Evolutionary conservation across 64 coral and sea anemone species (phyloP).

Genomic region (Actinia equina): DNA sequence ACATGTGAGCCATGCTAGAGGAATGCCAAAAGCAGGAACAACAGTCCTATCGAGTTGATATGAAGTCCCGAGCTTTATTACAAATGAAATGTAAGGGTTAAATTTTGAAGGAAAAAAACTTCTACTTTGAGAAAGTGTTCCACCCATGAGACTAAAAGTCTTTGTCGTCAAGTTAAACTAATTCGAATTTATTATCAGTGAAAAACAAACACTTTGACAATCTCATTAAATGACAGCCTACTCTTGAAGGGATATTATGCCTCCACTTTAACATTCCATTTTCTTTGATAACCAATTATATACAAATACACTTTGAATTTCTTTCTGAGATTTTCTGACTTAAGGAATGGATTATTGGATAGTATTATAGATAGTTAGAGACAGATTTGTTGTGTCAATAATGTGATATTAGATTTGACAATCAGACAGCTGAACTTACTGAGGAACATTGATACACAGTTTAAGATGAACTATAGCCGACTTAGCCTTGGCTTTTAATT

Average conservation of each 20-base stretch:
- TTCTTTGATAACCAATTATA: background rate
- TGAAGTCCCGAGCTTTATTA: background rate
- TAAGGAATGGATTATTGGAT: background rate
- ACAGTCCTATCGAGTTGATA: too few relatives aligned
- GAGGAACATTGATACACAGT: background rate
- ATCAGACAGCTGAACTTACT: background rate
- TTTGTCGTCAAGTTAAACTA: background rate
- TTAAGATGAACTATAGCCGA: background rate
- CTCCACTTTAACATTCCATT: background rate
- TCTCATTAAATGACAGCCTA: background rate
- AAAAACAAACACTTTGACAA: slow-evolving; percentile 13
- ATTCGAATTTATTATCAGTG: background rate
- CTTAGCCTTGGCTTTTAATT: background rate
- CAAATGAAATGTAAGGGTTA: background rate
- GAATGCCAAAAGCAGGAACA: too few relatives aligned
- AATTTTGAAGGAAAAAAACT: too few relatives aligned
- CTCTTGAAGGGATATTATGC: background rate
- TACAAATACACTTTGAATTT: background rate
- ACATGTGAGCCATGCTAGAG: too few relatives aligned
- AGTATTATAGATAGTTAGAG: background rate
- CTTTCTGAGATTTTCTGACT: background rate
- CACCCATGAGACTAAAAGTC: background rate
- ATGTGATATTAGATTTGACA: background rate
- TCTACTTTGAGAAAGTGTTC: too few relatives aligned
- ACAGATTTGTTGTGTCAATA: background rate